Evolutionary conservation across 2,797 vertebrate species (phyloP), one percentile per base, ranked within the genome.

Genomic region (Phylloscopus collybita): DNA sequence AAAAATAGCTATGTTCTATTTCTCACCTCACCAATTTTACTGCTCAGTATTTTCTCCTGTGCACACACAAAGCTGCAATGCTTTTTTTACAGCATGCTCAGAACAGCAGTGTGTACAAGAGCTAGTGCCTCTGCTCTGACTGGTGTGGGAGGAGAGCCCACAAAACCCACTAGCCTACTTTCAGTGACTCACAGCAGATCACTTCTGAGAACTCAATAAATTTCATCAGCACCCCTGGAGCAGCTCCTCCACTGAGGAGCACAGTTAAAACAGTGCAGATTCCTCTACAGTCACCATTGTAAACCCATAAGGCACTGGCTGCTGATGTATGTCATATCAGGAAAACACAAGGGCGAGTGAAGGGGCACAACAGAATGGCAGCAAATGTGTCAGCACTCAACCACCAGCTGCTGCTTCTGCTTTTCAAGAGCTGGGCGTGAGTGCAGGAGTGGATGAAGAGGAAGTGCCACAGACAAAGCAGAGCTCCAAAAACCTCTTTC

Each of bases 141-240:
- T 1, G 0, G 20, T 34, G 49, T 19, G 67, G 54, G 18, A 59
- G 61, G 50, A 56, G 19, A 89, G 40, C 6, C 50, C 80, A 14
- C 65, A 94, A 94, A 95, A 80, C 54, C 75, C 32, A 1, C 61
- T 5, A 69, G 21, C 40, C 61, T 83, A 50, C 73, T 89, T 78
- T 65, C 32, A 71, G 85, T 66, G 36, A 91, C 75, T 89, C 67
- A 51, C 30, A 30, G 57, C 15, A 13, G 25, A 82, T 34, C 50
- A 88, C 23, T 96, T 96, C 93, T 75, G 51, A 95, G 92, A 97
- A 94, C 30, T 76, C 29, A 93, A 42, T 44, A 50, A 20, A 38
- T 79, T 92, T 93, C 81, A 88, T 74, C 91, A 90, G 61, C 65
- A 81, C 4, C 30, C 30, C 5, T 2, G 10, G 54, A 93, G 69